Percentiles rank a stretch among this genome's conserved stretches.
Conservation (phyloP, 2,113 vertebrate species). For the Mus musculus region GRCm39 chr11:33534001-33534500, state of each 20-base stretch:
- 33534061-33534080: not conserved
- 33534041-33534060: not conserved
- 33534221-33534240: not conserved
- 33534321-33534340: not conserved
- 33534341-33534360: not conserved
- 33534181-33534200: not conserved
- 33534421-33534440: not conserved
- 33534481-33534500: not conserved
- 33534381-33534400: not conserved
- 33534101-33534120: not conserved
- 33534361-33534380: not conserved
- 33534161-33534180: not conserved
- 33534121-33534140: not conserved
- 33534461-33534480: not conserved
- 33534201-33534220: not conserved
- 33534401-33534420: not conserved
- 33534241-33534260: not conserved
- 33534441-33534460: not conserved
- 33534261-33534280: not conserved
- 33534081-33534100: not conserved
- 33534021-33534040: not conserved
- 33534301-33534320: not conserved
- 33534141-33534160: not conserved
- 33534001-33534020: not conserved
- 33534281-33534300: not conserved